Percentiles rank a stretch among this genome's conserved stretches.
These are phyloP conservation scores for Glaucidium brasilianum DNA, from an alignment of 2,113 vertebrate genomes.

Conservation along the genomic window DNA sequence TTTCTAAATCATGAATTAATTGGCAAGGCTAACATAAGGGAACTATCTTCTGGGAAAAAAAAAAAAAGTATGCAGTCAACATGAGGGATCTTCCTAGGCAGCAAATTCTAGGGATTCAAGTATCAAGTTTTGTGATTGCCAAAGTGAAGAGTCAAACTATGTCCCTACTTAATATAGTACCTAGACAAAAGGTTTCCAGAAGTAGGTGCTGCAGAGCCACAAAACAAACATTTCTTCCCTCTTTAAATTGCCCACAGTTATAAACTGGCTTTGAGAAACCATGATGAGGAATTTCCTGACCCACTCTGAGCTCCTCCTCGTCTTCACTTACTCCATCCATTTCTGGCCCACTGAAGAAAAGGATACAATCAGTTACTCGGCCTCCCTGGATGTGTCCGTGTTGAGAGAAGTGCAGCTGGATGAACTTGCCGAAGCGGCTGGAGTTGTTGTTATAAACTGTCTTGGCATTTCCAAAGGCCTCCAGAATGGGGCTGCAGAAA, in stretches of 20 bases:
- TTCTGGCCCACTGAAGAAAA: constrained; percentile 23
- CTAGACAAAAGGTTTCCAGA: background rate
- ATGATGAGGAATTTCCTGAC: background rate
- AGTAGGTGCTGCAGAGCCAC: background rate
- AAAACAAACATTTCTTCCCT: background rate
- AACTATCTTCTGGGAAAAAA: background rate
- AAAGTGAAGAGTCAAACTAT: background rate
- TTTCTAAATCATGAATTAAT: background rate
- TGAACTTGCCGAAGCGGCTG: constrained; percentile 92
- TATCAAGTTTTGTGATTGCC: background rate
- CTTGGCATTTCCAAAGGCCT: constrained; percentile 91
- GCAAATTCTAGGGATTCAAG: background rate
- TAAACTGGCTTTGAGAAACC: background rate
- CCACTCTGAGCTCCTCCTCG: background rate
- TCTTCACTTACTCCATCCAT: background rate
- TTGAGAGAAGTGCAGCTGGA: constrained; percentile 90
- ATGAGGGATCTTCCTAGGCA: background rate
- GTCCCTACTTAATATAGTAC: background rate
- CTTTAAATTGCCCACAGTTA: background rate
- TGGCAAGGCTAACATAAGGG: background rate
- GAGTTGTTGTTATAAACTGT: constrained; percentile 95
- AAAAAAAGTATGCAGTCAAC: background rate
- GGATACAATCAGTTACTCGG: constrained; percentile 91
- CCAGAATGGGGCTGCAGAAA: constrained; percentile 86
- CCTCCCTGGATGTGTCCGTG: constrained; percentile 90